These are phyloP conservation scores for Muschampia plurimacula DNA, from an alignment of 2,888 invertebrate genomes.

Conservation along the genomic window DNA sequence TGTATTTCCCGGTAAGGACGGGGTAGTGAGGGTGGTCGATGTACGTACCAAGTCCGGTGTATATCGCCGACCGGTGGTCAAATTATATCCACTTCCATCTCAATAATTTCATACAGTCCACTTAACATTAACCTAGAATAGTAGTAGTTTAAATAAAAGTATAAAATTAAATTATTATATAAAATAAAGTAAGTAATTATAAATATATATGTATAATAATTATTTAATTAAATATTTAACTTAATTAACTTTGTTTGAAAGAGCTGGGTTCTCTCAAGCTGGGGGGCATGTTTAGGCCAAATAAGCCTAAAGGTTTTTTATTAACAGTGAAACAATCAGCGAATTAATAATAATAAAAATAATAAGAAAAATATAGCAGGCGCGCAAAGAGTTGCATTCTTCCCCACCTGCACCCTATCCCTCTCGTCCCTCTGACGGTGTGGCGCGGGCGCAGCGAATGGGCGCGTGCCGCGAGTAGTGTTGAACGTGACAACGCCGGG, in stretches of 20 bases:
- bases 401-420: too few species aligned
- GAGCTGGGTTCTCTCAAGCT: slow-evolving; percentile 7
- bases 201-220: too few species aligned
- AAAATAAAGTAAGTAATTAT: too few species aligned
- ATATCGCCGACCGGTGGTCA: slow-evolving; percentile 17
- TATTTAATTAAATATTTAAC: too few species aligned
- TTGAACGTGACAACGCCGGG: too few species aligned
- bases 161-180: too few species aligned
- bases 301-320: background rate
- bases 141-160: too few species aligned
- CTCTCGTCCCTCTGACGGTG: too few species aligned
- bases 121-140: slow-evolving; percentile 1
- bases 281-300: slow-evolving; percentile 13
- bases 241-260: background rate
- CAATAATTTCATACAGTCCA: slow-evolving; percentile 16
- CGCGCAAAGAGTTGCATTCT: too few species aligned
- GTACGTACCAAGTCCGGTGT: slow-evolving; percentile 1
- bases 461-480: too few species aligned
- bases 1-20: slow-evolving; percentile 19
- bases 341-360: background rate
- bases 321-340: background rate
- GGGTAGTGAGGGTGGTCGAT: slow-evolving; percentile 7
- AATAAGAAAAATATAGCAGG: too few species aligned
- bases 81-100: slow-evolving; percentile 17
- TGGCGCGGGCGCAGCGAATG: too few species aligned